These are phyloP conservation scores for Liposcelis brunnea DNA, from an alignment of 2,888 invertebrate species.

Conservation along the genomic window DNA sequence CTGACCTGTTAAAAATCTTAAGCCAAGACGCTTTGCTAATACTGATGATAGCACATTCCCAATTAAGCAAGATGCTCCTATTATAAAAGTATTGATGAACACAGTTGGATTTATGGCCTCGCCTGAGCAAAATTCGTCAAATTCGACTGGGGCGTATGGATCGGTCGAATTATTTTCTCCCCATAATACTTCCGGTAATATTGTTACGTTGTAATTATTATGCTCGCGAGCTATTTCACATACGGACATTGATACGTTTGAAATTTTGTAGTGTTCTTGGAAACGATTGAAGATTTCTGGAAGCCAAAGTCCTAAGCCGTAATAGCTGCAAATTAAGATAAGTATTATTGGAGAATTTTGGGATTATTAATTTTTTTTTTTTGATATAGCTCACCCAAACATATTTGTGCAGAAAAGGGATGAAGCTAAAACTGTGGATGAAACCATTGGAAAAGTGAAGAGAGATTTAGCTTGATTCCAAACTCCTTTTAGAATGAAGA, in stretches of 20 bases:
- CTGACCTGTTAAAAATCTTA: slow-evolving; percentile 25
- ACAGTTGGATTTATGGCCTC: slow-evolving; percentile 38
- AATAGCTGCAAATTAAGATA: slow-evolving; percentile 33
- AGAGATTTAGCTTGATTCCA: slow-evolving; percentile 37
- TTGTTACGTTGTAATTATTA: slow-evolving; percentile 6
- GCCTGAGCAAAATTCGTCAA: slow-evolving; percentile 24
- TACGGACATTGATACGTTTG: slow-evolving; percentile 32
- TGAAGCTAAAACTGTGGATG: slow-evolving; percentile 37
- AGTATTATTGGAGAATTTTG: slow-evolving; percentile 1
- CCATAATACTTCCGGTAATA: neutral
- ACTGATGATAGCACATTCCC: slow-evolving; percentile 46
- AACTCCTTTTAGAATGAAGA: slow-evolving; percentile 32
- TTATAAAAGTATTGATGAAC: slow-evolving; percentile 45
- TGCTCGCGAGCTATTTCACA: slow-evolving; percentile 25
- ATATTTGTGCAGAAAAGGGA: slow-evolving; percentile 47
- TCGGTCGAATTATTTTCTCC: neutral
- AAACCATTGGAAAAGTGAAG: slow-evolving; percentile 35
- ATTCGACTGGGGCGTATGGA: slow-evolving; percentile 7
- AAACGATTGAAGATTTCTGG: slow-evolving; percentile 53
- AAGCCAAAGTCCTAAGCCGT: slow-evolving; percentile 55
- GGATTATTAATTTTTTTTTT: no score
- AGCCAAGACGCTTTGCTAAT: slow-evolving; percentile 28
- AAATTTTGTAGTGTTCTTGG: slow-evolving; percentile 25
- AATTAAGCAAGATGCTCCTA: slow-evolving; percentile 44
- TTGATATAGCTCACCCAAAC: slow-evolving; percentile 36